Evolutionary conservation across 2,113 vertebrate species (phyloP).

Genomic region (Atherinomorus stipes): DNA sequence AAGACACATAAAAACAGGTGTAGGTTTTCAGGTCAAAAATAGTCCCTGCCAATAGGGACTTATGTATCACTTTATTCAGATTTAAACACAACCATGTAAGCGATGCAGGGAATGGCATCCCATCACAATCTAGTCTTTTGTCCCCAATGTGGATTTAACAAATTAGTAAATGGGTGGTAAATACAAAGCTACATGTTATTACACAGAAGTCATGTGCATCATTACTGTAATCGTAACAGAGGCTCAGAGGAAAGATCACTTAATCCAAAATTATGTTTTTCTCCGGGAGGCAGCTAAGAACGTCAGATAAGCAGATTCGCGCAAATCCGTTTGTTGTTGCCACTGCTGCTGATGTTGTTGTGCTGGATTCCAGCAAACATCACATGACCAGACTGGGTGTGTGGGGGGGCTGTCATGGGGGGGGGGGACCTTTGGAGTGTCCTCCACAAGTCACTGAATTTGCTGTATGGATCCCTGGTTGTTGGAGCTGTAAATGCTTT

Average conservation of each 20-base stretch:
- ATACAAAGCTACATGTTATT: constrained; percentile 37
- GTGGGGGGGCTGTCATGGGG: not conserved
- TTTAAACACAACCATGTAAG: not conserved
- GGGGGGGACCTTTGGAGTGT: not conserved
- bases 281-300: constrained; percentile 61
- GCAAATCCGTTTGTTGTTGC: constrained; percentile 82
- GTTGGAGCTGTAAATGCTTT: not conserved
- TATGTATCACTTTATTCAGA: not conserved
- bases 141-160: constrained; percentile 18
- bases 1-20: too few species aligned
- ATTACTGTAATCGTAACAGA: constrained; percentile 53
- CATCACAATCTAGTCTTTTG: constrained; percentile 2
- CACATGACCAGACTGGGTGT: constrained; percentile 33
- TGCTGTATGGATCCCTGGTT: too few species aligned
- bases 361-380: constrained; percentile 58
- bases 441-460: not conserved
- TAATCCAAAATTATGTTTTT: constrained; percentile 78
- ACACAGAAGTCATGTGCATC: constrained; percentile 34
- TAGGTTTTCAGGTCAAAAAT: not conserved
- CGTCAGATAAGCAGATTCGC: constrained; percentile 73
- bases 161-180: constrained; percentile 23
- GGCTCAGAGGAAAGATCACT: constrained; percentile 48
- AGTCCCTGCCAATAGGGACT: not conserved
- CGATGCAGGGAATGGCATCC: not conserved
- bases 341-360: constrained; percentile 58